A percentile compares a stretch with the other conserved stretches of the same genome.
Evolutionary conservation across 2,113 vertebrate genomes (phyloP).

Genomic region (Sapajus apella): DNA sequence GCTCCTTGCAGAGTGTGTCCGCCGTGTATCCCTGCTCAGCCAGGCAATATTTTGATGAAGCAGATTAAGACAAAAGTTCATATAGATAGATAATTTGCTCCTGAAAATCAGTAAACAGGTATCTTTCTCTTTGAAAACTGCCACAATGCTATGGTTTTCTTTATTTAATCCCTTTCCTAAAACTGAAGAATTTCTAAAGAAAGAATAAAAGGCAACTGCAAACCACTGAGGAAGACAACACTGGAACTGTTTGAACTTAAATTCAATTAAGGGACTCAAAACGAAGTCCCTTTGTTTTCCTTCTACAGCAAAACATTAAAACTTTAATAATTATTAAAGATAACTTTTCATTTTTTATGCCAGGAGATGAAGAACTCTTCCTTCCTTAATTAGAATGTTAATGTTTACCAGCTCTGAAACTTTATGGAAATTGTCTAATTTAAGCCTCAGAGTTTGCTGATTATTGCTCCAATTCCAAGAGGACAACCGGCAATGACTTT

Average conservation of each 20-base stretch:
- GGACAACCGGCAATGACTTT: neutral
- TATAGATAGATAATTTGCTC: neutral
- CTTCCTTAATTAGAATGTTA: neutral
- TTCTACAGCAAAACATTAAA: neutral
- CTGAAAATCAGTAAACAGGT: neutral
- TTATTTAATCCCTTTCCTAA: neutral
- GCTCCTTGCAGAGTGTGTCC: neutral
- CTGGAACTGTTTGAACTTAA: neutral
- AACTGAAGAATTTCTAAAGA: neutral
- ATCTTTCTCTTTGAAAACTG: neutral
- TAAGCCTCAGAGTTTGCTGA: neutral
- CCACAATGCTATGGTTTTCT: neutral
- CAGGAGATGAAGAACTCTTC: neutral
- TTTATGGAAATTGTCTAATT: neutral
- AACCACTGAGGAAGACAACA: neutral
- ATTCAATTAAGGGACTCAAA: neutral
- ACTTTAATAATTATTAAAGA: slow-evolving; percentile 25
- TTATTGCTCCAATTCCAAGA: neutral
- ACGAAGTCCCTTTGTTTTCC: neutral
- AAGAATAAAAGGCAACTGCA: neutral
- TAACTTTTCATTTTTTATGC: neutral
- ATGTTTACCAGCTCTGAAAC: neutral
- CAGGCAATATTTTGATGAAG: neutral
- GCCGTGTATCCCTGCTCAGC: neutral
- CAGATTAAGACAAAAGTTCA: neutral